Evolutionary conservation across 2,113 vertebrate species (phyloP), one percentile per base, ranked within the genome.

Genomic region (Sarotherodon lohbergeri): DNA sequence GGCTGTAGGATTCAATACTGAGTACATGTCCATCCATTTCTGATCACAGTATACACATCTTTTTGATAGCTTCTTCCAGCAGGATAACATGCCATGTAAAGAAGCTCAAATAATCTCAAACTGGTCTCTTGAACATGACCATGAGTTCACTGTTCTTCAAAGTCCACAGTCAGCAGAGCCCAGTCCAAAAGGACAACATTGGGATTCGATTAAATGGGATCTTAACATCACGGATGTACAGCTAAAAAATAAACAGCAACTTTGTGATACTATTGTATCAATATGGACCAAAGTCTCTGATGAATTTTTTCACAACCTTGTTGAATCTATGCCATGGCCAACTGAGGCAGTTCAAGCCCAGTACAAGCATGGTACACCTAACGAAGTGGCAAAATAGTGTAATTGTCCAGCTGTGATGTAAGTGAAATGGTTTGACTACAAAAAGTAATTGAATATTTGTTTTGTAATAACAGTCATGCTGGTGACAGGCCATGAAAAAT

Each of bases 291-390:
- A 66, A 39, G 10, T 66, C 17, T 66, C 32, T 36, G 10, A 39
- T 66, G 7, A 0, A n/a, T 66, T n/a, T 66, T n/a, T 39, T 4
- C 61, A 66, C 10, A 39, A 66, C 34, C 34, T 66, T 13, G 4
- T 22, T 66, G 61, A 66, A 66, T 66, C 61, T 66, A 66, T 39
- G 61, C 61, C 17, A 66, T 66, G 61, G 32, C 32, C 61, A 66
- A 39, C 32, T 66, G 61, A 66, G 61, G 32, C 61, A 39, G 61
- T n/a, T 66, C 39, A 66, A 66, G 3, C 61, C 61, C 61, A 66
- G 34, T 39, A 66, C 19, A 5, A 13, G 34, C 17, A n/a, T 22
- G 34, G 61, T 22, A 66, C 10, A 39, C 34, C 17, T 39, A 66
- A 66, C 61, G 0, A 66, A 66, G 19, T 66, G 10, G 61, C 36